These are phyloP conservation scores for Drosophila pruinosa DNA, from an alignment of 1,140 invertebrate genomes.

Conservation along the genomic window DNA sequence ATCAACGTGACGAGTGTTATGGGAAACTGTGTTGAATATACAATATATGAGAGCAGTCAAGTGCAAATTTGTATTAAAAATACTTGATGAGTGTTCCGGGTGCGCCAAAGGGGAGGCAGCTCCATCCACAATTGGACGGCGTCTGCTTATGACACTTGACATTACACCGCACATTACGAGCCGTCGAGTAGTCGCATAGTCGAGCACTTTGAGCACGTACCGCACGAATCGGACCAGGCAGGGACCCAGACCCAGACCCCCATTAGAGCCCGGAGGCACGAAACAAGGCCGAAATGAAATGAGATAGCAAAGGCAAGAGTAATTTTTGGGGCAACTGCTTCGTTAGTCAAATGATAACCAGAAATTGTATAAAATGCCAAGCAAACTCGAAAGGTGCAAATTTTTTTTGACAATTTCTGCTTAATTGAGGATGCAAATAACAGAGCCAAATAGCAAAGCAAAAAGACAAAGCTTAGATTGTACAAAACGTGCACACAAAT, in stretches of 20 bases:
- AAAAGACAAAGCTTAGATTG: conserved; percentile 20
- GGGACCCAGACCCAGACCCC: conserved; percentile 7
- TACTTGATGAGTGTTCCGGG: background rate
- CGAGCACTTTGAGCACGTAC: conserved; percentile 29
- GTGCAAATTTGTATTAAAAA: conserved; percentile 36
- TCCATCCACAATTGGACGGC: too few relatives aligned
- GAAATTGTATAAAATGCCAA: background rate
- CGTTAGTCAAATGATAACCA: conserved; percentile 2
- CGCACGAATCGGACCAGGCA: conserved; percentile 13
- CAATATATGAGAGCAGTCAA: conserved; percentile 18
- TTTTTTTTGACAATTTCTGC: background rate
- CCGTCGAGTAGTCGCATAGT: conserved; percentile 1
- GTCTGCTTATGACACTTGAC: conserved; percentile 41
- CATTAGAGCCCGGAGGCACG: background rate
- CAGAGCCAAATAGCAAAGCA: background rate
- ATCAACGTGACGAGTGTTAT: conserved; percentile 2
- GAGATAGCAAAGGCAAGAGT: background rate
- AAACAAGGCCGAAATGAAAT: background rate
- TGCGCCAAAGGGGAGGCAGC: too few relatives aligned
- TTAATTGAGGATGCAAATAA: conserved; percentile 19
- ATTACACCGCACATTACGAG: conserved; percentile 34
- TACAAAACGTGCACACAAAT: conserved; percentile 24
- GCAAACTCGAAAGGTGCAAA: background rate
- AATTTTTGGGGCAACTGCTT: background rate
- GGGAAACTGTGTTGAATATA: conserved; percentile 1